Evolutionary conservation across 2,888 invertebrate genomes (phyloP), one percentile per base, ranked within the genome.

Genomic region (Aleiodes leptofemur): DNA sequence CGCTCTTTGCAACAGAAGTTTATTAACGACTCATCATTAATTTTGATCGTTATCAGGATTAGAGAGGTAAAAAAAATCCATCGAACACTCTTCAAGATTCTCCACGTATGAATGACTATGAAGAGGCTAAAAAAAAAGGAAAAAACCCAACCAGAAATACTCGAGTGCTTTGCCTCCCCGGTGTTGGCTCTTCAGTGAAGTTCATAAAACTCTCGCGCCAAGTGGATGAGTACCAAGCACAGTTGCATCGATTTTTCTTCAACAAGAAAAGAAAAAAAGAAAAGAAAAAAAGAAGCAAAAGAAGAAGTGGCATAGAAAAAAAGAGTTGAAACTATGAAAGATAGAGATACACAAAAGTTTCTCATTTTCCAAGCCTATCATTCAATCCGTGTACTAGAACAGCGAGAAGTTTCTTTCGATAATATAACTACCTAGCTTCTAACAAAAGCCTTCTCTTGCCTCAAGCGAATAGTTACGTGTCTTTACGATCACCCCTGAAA

Each of bases 401-500:
- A 11, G 29, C 11, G 16, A 64, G 48, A 64, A 64, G 11, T 64
- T 64, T 64, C 16, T 64, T 64, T 64, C 16, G 64, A 23, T 64
- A 1, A 48, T 23, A 64, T 64, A 64, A 64, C 64, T 16, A 16
- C 48, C 43, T 43, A 8, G 48, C 48, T 64, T 64, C 23, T 48
- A 64, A 48, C 48, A 14, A 43, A 48, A 64, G 43, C 43, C 11
- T 43, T 23, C 48, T 48, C 8, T 34, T 6, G 5, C 34, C 34
- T 34, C 64, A 64, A 43, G 43, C 48, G 64, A 64, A 64, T 64
- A 14, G 48, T 7, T 43, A 6, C 64, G 16, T 43, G 64, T 14
- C 64, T 64, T 64, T 64, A 64, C 64, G 64, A 64, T 64, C 64
- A 48, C 16, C 43, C 9, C 43, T 43, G 64, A 64, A 64, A 64